phyloP scores from a whole-genome alignment of 1,140 invertebrate genomes.

The Ridgeia piscesae region DNA sequence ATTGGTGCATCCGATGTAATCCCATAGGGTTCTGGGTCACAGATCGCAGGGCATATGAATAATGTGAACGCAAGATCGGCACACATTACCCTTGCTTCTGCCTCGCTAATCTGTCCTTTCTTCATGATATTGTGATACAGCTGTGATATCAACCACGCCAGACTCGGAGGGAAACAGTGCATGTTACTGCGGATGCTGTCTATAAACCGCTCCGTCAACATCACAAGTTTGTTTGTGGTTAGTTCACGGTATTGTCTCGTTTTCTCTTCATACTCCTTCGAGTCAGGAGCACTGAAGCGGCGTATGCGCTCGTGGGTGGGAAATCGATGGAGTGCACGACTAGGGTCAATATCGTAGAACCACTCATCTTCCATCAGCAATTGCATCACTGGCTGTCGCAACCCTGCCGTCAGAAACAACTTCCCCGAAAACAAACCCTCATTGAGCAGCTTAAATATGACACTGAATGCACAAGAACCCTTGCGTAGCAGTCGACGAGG shows the following conservation, averaged over 20 bases:
- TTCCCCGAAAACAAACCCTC: slow-evolving; percentile 89
- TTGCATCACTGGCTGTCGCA: slow-evolving; percentile 88
- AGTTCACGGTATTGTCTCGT: slow-evolving; percentile 70
- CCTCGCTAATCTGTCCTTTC: slow-evolving; percentile 61
- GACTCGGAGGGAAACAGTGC: slow-evolving; percentile 82
- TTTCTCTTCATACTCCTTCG: slow-evolving; percentile 70
- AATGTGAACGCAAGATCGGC: slow-evolving; percentile 90
- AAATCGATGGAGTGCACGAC: slow-evolving; percentile 79
- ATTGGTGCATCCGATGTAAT: slow-evolving; percentile 88
- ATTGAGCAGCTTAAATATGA: slow-evolving; percentile 85
- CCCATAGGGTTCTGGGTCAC: slow-evolving; percentile 94
- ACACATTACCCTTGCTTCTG: slow-evolving; percentile 65
- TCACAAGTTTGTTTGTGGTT: slow-evolving; percentile 76
- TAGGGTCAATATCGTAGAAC: slow-evolving; percentile 88
- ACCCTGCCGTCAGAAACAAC: slow-evolving; percentile 87
- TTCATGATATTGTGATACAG: slow-evolving; percentile 61
- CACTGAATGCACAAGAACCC: slow-evolving; percentile 83
- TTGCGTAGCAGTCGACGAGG: slow-evolving; percentile 80
- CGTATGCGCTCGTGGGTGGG: slow-evolving; percentile 69
- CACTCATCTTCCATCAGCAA: slow-evolving; percentile 91
- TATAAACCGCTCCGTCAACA: slow-evolving; percentile 81
- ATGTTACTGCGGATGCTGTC: slow-evolving; percentile 82
- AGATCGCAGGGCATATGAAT: slow-evolving; percentile 94
- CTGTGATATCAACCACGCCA: slow-evolving; percentile 66
- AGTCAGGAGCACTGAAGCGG: slow-evolving; percentile 78